Conservation (phyloP, 1,140 invertebrate genomes). For the Branchinecta lynchi region DNA sequence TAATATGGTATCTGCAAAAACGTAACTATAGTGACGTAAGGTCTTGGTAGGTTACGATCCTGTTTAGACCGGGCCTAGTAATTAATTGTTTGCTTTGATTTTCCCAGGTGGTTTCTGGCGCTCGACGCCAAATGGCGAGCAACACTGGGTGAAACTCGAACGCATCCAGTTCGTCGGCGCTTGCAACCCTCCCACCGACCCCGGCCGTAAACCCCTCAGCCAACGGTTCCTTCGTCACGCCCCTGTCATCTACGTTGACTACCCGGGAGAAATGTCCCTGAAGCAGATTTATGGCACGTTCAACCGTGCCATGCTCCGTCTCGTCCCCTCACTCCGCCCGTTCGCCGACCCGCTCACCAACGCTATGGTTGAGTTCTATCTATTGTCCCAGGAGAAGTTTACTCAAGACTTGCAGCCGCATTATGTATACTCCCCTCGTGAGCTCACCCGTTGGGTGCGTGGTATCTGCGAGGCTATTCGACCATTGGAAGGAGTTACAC, state of each 20-base stretch:
- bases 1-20: too few species aligned
- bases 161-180: slow-evolving; percentile 99
- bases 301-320: slow-evolving; percentile 85
- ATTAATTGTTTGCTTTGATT: not conserved
- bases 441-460: slow-evolving; percentile 98
- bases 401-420: slow-evolving; percentile 99
- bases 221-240: slow-evolving; percentile 73
- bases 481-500: slow-evolving; percentile 72
- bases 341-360: slow-evolving; percentile 93
- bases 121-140: slow-evolving; percentile 51
- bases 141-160: slow-evolving; percentile 91
- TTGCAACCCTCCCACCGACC: slow-evolving; percentile 99
- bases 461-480: slow-evolving; percentile 97
- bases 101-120: slow-evolving; percentile 29
- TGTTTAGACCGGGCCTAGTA: not conserved
- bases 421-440: slow-evolving; percentile 98
- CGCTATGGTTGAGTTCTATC: slow-evolving; percentile 98
- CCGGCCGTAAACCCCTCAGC: slow-evolving; percentile 90
- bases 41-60: too few species aligned
- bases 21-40: too few species aligned
- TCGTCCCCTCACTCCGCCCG: slow-evolving; percentile 72
- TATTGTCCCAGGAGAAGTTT: slow-evolving; percentile 90
- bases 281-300: slow-evolving; percentile 70
- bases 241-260: slow-evolving; percentile 98
- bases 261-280: slow-evolving; percentile 91